These are phyloP conservation scores for Drosophila siamana DNA, from an alignment of 2,888 invertebrate species.

Conservation along the genomic window DNA sequence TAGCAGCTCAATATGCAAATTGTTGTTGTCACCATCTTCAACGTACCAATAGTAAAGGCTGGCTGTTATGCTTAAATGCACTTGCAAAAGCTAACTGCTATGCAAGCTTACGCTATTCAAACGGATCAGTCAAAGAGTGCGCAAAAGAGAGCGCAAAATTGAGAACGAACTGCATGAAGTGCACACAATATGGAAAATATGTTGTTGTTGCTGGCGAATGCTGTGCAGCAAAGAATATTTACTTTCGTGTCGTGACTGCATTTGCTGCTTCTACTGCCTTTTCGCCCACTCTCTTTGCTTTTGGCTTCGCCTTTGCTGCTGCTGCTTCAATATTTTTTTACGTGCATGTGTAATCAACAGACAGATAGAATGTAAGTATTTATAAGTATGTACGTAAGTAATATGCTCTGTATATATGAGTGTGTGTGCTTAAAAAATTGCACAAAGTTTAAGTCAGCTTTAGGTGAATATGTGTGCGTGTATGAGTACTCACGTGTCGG, in stretches of 20 bases:
- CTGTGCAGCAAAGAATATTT: slow-evolving; percentile 15
- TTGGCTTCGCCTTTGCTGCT: slow-evolving; percentile 21
- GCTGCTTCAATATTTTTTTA: slow-evolving; percentile 62
- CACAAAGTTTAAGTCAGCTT: slow-evolving; percentile 47
- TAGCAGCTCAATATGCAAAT: neutral
- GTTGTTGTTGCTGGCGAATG: neutral
- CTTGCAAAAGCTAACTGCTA: too few relatives aligned
- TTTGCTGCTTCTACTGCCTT: slow-evolving; percentile 15
- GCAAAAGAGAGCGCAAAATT: too few relatives aligned
- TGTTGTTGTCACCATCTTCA: neutral
- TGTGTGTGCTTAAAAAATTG: slow-evolving; percentile 59
- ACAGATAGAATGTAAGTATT: slow-evolving; percentile 67
- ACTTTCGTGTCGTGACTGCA: slow-evolving; percentile 50
- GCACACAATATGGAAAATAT: too few relatives aligned
- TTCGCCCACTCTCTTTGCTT: neutral
- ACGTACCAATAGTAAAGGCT: too few relatives aligned
- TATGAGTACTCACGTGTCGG: slow-evolving; percentile 19
- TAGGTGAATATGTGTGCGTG: slow-evolving; percentile 18
- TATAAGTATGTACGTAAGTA: slow-evolving; percentile 71
- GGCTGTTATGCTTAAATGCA: too few relatives aligned
- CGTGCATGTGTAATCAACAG: slow-evolving; percentile 78
- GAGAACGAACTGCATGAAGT: too few relatives aligned
- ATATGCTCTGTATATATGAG: slow-evolving; percentile 45
- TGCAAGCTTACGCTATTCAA: neutral
- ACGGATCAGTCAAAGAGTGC: neutral